Conservation (phyloP, 2,888 invertebrate species). For the Drosophila maculinotata region DNA sequence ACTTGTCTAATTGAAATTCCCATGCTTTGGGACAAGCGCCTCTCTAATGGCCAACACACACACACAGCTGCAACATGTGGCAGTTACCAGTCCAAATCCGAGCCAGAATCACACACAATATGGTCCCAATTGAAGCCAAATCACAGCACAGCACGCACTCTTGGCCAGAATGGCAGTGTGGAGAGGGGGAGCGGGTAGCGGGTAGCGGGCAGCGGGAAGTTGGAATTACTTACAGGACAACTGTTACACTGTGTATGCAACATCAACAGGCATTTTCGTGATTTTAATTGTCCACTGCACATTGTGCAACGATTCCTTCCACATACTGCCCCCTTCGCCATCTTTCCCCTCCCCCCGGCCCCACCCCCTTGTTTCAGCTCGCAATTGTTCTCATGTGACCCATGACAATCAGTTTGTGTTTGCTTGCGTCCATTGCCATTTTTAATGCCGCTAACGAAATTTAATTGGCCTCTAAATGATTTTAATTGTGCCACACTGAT, state of each 20-base stretch:
- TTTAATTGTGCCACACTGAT: slow-evolving; percentile 80
- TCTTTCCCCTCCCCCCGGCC: neutral
- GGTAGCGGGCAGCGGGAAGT: slow-evolving; percentile 1
- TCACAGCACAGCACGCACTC: slow-evolving; percentile 69
- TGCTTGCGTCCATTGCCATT: slow-evolving; percentile 52
- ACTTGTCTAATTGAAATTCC: slow-evolving; percentile 78
- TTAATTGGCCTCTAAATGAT: slow-evolving; percentile 81
- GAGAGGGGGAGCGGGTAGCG: no score
- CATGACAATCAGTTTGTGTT: slow-evolving; percentile 42
- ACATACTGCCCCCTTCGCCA: neutral
- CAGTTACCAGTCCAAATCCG: slow-evolving; percentile 15
- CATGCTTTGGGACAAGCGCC: slow-evolving; percentile 51
- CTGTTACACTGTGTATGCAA: slow-evolving; percentile 38
- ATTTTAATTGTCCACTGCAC: slow-evolving; percentile 70
- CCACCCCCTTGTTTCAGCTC: neutral
- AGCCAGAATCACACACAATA: no score
- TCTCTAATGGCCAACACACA: slow-evolving; percentile 66
- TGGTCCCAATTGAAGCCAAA: slow-evolving; percentile 72
- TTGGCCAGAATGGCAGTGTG: slow-evolving; percentile 3
- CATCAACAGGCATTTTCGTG: slow-evolving; percentile 74
- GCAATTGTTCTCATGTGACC: slow-evolving; percentile 79
- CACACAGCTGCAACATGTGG: neutral
- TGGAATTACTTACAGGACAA: slow-evolving; percentile 30
- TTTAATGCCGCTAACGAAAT: slow-evolving; percentile 79
- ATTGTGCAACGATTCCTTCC: slow-evolving; percentile 29